Evolutionary conservation across 1,140 invertebrate genomes (phyloP).

Genomic region (Drosophila ogumai): DNA sequence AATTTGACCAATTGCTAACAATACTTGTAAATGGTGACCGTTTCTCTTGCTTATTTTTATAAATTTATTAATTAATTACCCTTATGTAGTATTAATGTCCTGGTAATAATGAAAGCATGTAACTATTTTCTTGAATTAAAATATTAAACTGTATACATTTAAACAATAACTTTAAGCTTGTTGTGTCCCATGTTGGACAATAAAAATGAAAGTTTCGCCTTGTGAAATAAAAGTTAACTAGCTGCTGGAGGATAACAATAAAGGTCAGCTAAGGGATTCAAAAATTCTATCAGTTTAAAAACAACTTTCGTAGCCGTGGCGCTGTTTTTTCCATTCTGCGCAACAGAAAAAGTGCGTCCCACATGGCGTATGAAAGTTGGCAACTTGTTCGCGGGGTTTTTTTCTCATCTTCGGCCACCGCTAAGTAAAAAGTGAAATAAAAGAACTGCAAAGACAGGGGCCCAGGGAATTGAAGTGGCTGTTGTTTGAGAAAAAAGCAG

Average conservation of each 20-base stretch:
- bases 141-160: neutral
- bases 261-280: slow-evolving; percentile 45
- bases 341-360: slow-evolving; percentile 69
- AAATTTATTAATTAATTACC: no score
- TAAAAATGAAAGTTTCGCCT: slow-evolving; percentile 46
- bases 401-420: slow-evolving; percentile 35
- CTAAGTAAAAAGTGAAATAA: slow-evolving; percentile 67
- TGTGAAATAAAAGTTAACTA: slow-evolving; percentile 59
- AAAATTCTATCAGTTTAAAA: slow-evolving; percentile 66
- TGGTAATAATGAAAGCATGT: neutral
- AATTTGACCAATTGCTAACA: no score
- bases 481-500: slow-evolving; percentile 23
- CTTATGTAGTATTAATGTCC: no score
- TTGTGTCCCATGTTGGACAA: slow-evolving; percentile 4
- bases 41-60: no score
- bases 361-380: slow-evolving; percentile 79
- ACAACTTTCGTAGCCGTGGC: slow-evolving; percentile 37
- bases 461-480: slow-evolving; percentile 64
- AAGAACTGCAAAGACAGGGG: slow-evolving; percentile 36
- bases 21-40: no score
- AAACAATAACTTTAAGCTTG: slow-evolving; percentile 1
- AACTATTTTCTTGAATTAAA: neutral
- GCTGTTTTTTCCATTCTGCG: slow-evolving; percentile 17
- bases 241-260: slow-evolving; percentile 38
- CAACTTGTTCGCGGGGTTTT: slow-evolving; percentile 58